Base-by-base conservation (phyloP, 2,113 vertebrate genomes). In the Corythornis vintsioides region DNA sequence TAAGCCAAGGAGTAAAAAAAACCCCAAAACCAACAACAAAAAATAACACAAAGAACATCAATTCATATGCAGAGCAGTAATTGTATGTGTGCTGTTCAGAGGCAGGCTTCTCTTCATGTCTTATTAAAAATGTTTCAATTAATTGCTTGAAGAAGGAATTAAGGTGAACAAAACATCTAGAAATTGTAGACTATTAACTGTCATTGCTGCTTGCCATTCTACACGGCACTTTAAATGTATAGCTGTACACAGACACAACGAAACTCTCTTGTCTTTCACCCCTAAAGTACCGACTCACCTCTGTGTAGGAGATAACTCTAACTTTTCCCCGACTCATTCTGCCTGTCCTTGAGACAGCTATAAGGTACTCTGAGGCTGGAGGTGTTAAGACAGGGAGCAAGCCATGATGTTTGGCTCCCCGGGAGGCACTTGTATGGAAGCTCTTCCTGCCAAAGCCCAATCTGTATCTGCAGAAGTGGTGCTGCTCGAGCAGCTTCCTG, bases 41-140 rank as follows among this genome's bases (percentile, higher is more conserved):
- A 48, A 48, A 48, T 15, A 73, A 33, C 56, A 63, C 55, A 76
- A 78, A 71, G 81, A 72, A 74, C 28, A 90, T 95, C 22, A 74
- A 17, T 94, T 84, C 50, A 35, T 33, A 83, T 7, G 22, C 63
- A 35, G 75, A 90, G 87, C 79, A 63, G 81, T 89, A 92, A 95
- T 14, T 92, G 83, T 66, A 83, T 20, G 26, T 13, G 59, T 66
- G 76, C 42, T 61, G 74, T 66, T 88, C 85, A 94, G 70, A 38
- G 18, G 42, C 35, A 91, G 75, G 29, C n/a, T 89, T 87, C 75
- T 77, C 57, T 94, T 83, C 26, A 15, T 12, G 43, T 69, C 71
- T 67, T 69, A 93, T 90, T 75, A 42, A 76, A 55, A 6, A 0
- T 9, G 56, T 66, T 83, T 73, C 71, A 85, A 92, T 55, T 89